These are phyloP conservation scores for Lamellibrachia columna DNA, from an alignment of 2,888 invertebrate genomes.

Conservation along the genomic window DNA sequence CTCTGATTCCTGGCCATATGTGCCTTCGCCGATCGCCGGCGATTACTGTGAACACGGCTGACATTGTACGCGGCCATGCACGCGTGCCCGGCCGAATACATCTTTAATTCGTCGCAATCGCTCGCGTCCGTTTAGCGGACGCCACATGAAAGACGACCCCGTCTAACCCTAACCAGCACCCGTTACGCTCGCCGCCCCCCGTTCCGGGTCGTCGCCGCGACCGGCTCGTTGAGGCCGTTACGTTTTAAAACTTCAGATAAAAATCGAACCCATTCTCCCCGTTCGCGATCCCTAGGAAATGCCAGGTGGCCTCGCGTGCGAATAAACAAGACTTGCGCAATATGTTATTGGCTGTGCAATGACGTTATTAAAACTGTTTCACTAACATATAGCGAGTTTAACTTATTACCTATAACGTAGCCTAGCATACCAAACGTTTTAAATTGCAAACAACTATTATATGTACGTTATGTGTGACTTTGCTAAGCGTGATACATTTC, in stretches of 20 bases:
- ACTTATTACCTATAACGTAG: too few relatives aligned
- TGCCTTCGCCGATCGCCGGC: neutral
- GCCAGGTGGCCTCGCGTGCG: neutral
- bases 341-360: neutral
- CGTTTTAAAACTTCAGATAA: neutral
- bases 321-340: neutral
- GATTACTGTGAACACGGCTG: neutral
- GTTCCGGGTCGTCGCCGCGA: neutral
- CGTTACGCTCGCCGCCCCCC: neutral
- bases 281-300: neutral
- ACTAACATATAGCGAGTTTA: too few relatives aligned
- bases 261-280: neutral
- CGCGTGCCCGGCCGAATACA: neutral
- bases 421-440: too few relatives aligned
- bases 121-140: neutral
- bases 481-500: neutral
- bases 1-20: neutral
- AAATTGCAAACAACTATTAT: neutral
- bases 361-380: neutral
- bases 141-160: neutral
- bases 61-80: neutral
- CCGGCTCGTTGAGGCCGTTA: neutral
- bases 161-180: neutral
- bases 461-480: neutral
- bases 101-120: slow-evolving; percentile 5